Base-by-base conservation (phyloP, 2,888 invertebrate species). In the Leptinotarsa juncta region DNA sequence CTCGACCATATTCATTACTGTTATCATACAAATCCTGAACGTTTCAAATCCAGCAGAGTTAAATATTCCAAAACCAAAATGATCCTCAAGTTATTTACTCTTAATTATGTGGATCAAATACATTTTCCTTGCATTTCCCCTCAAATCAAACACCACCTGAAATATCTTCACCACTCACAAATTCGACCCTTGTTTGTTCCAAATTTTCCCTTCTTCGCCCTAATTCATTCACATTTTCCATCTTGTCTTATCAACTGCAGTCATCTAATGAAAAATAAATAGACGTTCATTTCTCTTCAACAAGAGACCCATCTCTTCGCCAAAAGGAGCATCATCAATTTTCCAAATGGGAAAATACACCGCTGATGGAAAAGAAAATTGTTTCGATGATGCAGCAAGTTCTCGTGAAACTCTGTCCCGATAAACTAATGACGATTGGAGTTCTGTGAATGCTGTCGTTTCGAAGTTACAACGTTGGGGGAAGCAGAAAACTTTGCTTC, bases 371-470 rank as follows among this genome's bases (percentile, higher is more conserved):
- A 77, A 77, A 74, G 74, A 77, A 77, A 77, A 77, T 73, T 72
- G 75, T 76, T 74, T 67, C 75, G 71, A 74, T 74, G 77, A 78
- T 78, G 74, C 74, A 76, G 75, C 77, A 78, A 76, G 75, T 78
- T 78, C 76, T 57, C 20, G 57, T 23, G 57, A 15, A 23, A 57
- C 57, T 57, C 20, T 26, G 57, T 23, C 20, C 20, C 23, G 57
- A 57, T 57, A 57, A 57, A 57, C 23, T 57, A 57, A 20, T 16
- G 57, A 20, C 57, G 57, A 57, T 26, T 57, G 57, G 23, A 23
- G 23, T 57, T 23, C 23, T 20, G 23, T 57, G 57, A 57, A 57
- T 57, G 26, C 57, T 23, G 20, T 23, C 16, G 20, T 23, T 15
- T 57, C 23, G 15, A 14, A 57, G 20, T 57, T 26, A 23, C 20